Evolutionary conservation across 2,797 vertebrate genomes (phyloP).

Genomic region (Pseudomugil gertrudae): DNA sequence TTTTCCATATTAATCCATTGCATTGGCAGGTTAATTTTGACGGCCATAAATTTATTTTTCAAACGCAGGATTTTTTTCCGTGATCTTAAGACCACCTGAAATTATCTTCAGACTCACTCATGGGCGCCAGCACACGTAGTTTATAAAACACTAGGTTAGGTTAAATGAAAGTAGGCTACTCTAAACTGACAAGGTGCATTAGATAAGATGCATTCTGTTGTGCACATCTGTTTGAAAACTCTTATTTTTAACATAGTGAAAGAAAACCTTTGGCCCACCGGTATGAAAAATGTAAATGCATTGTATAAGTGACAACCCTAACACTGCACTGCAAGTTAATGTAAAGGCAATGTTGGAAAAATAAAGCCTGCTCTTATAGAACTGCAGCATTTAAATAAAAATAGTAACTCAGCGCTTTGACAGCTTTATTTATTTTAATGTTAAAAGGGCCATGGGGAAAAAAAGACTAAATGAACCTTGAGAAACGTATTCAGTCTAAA

Average conservation of each 20-base stretch:
- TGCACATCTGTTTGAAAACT: too few relatives aligned
- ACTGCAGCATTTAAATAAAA: slow-evolving; percentile 5
- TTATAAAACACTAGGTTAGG: too few relatives aligned
- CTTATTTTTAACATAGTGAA: background rate
- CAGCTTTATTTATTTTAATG: slow-evolving; percentile 16
- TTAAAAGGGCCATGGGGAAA: background rate
- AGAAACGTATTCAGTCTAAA: slow-evolving; percentile 32
- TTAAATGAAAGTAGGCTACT: too few relatives aligned
- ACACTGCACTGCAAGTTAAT: background rate
- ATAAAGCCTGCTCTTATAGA: background rate
- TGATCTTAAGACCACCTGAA: too few relatives aligned
- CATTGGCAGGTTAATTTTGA: too few relatives aligned
- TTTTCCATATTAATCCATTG: too few relatives aligned
- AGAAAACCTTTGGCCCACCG: background rate
- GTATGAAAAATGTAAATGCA: background rate
- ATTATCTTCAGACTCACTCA: too few relatives aligned
- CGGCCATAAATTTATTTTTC: too few relatives aligned
- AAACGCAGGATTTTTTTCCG: too few relatives aligned
- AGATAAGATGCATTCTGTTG: background rate
- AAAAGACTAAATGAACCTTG: background rate
- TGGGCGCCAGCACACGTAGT: too few relatives aligned
- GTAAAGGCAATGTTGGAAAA: slow-evolving; percentile 1
- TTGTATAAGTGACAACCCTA: background rate
- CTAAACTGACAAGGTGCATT: too few relatives aligned
- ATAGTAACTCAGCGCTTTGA: slow-evolving; percentile 4